Evolutionary conservation across 1,140 invertebrate genomes (phyloP), one percentile per base, ranked within the genome.

Genomic region (Eurosta solidaginis): DNA sequence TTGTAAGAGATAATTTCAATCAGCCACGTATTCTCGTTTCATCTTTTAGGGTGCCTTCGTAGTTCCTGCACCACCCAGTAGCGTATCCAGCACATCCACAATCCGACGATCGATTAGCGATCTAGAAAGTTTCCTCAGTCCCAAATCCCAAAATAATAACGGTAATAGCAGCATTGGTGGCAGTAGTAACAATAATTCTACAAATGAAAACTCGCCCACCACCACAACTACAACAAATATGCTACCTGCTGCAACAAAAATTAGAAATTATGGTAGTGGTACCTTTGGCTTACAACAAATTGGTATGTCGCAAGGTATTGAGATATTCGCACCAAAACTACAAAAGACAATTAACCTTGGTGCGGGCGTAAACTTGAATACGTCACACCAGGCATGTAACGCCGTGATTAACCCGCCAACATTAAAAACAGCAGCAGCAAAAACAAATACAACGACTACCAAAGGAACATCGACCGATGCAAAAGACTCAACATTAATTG

Each of bases 401-500:
- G n/a, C 54, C 74, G 74, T 68, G 63, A 74, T 40, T 25, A 52
- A 40, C 52, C 42, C 78, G 20, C 50, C 74, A 49, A 63, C 73
- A 22, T 59, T 20, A 9, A 63, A 47, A 54, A 27, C 75, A 77
- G 36, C 59, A 75, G 63, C 78, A 75, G 63, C 78, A 82, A 75
- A 78, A 54, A 80, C 74, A 45, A 78, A 78, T 74, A 52, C 82
- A 63, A 82, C 80, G 42, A 82, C 83, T 10, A 76, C 63, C 3
- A 77, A 79, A 44, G 74, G 68, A 4, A 82, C 82, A 81, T 78
- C 86, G 84, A 80, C 81, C 29, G 86, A 87, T 81, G 82, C 84
- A 20, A 90, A 90, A 85, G 91, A 91, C 73, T 91, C 91, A 1
- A 90, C 91, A 1, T 83, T 91, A 10, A 91, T 91, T 63, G 91